A percentile compares a stretch with the other conserved stretches of the same genome.
phyloP scores from a whole-genome alignment of 2,113 vertebrate species.

The Pygoscelis adeliae region DNA sequence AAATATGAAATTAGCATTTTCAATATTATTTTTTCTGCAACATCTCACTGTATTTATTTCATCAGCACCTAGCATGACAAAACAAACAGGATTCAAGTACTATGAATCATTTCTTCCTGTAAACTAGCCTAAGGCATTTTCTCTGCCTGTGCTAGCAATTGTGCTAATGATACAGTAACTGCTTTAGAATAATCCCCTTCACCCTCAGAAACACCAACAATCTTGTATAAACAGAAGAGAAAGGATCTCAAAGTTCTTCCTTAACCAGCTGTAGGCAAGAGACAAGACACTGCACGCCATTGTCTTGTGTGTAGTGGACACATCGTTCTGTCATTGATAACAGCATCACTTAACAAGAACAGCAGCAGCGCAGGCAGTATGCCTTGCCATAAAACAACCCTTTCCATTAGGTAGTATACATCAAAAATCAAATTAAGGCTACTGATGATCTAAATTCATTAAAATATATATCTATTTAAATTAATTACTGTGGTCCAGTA shows the following conservation, averaged over 20 bases:
- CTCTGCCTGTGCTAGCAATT: background rate
- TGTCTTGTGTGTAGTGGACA: background rate
- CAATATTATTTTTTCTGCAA: background rate
- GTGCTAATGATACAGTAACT: background rate
- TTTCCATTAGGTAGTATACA: background rate
- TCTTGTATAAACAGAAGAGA: background rate
- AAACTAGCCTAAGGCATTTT: slow-evolving; percentile 13
- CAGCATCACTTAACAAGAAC: background rate
- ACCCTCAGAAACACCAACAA: background rate
- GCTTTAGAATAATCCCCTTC: background rate
- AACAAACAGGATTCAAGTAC: background rate
- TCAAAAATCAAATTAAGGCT: background rate
- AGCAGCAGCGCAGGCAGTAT: background rate
- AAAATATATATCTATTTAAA: background rate
- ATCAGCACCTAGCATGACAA: background rate
- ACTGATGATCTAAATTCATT: background rate
- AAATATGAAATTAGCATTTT: background rate
- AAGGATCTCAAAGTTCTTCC: background rate
- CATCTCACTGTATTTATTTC: background rate
- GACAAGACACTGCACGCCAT: background rate
- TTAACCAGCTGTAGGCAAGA: background rate
- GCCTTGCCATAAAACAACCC: background rate
- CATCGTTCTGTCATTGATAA: background rate
- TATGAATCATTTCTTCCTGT: background rate
- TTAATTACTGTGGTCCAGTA: background rate